Evolutionary conservation across 2,888 invertebrate species (phyloP), one percentile per base, ranked within the genome.

Genomic region (Teleogryllus oceanicus): DNA sequence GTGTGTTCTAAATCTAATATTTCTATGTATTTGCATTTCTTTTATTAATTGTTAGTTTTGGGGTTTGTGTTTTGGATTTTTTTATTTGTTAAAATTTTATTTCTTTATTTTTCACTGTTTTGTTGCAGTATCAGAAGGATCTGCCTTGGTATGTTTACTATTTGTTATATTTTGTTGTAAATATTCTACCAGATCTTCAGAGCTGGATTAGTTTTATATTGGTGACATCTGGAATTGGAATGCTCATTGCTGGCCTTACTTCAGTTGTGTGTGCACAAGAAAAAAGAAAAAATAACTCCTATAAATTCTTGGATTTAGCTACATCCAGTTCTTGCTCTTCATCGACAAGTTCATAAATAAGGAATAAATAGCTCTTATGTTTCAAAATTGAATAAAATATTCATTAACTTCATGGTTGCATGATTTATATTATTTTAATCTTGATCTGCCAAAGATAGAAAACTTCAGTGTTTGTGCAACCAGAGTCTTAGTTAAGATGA

Each of bases 101-200:
- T 37, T 37, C 8, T 37, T 37, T 8, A 4, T 5, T 37, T 37
- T 37, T 80, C 82, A 81, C 80, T 81, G 80, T 77, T 62, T 50
- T 81, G 76, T 88, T 89, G 82, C 89, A 92, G 92, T 88, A 89
- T 84, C 91, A 91, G 87, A 89, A 89, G 83, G 89, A 89, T 2
- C 85, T 92, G 1, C 91, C 92, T 0, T 84, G 87, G 50, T 87
- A 88, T 80, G 89, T 92, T 74, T 85, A 85, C 80, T 84, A 84
- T 50, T 86, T 89, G 8, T 86, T 91, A 75, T 89, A 88, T 83
- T 89, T 91, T 83, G 88, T 88, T 78, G 87, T 89, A 0, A 88
- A 89, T 0, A 83, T 91, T 2, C 81, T 91, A 76, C 91, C 91
- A 16, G 88, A 88, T 1, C 80, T 89, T 1, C 89, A 91, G 74